Percentiles rank a stretch among this genome's conserved stretches.
These are phyloP conservation scores for Myiotriccus ornatus DNA, from an alignment of 2,797 vertebrate genomes.

Conservation along the genomic window DNA sequence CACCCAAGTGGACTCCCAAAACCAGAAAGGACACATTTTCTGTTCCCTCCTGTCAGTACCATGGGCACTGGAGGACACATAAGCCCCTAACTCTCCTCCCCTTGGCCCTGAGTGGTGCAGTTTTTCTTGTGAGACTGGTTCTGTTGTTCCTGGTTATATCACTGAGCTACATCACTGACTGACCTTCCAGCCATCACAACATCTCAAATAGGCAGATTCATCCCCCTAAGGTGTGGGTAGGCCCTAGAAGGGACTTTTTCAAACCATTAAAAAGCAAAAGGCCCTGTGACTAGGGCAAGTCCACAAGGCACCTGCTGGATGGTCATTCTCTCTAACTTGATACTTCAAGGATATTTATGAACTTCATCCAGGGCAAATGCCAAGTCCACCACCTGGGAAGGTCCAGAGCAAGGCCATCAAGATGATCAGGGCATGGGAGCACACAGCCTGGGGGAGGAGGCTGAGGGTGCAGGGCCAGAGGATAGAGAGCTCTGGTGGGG, in stretches of 20 bases:
- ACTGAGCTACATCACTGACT: background rate
- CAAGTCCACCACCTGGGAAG: background rate
- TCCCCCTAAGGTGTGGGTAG: rapidly evolving
- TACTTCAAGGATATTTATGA: background rate
- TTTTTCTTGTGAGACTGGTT: background rate
- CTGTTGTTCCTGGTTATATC: background rate
- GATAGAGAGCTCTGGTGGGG: background rate
- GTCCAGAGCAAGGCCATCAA: background rate
- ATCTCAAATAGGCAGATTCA: background rate
- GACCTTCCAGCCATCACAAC: background rate
- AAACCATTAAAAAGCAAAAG: background rate
- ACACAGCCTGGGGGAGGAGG: background rate
- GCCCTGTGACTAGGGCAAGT: background rate
- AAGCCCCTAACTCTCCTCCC: background rate
- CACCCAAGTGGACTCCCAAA: background rate
- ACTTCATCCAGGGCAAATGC: background rate
- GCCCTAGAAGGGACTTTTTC: background rate
- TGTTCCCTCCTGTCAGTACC: background rate
- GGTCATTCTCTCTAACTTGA: background rate
- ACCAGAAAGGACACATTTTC: background rate
- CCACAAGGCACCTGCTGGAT: background rate
- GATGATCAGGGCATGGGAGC: background rate
- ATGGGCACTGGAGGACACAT: background rate
- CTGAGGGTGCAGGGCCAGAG: background rate
- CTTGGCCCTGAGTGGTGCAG: background rate